phyloP scores from a whole-genome alignment of 92 coral and sea anemone genomes.

The Metridium senile region DNA sequence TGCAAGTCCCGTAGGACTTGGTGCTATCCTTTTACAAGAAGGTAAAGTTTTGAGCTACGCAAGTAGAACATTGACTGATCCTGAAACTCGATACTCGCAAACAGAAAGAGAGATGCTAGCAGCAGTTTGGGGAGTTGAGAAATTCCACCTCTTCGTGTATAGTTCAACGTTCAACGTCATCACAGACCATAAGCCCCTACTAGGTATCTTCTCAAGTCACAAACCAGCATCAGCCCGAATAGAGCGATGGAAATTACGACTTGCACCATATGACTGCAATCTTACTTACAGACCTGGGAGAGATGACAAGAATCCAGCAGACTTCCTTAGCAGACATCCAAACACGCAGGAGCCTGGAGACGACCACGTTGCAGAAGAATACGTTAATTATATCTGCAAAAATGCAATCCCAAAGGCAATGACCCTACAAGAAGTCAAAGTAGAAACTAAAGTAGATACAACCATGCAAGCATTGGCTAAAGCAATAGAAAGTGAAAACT shows the following conservation, averaged over 20 bases:
- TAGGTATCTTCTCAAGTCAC: constrained; percentile 45
- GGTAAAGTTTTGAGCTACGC: constrained; percentile 59
- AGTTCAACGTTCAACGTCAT: constrained; percentile 51
- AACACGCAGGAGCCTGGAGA: constrained; percentile 8
- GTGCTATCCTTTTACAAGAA: constrained; percentile 39
- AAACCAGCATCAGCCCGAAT: constrained; percentile 56
- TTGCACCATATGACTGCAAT: constrained; percentile 57
- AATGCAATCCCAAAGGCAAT: constrained; percentile 56
- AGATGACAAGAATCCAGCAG: constrained; percentile 64
- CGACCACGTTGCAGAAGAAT: constrained; percentile 32
- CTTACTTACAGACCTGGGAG: constrained; percentile 57
- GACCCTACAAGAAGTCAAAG: constrained; percentile 50
- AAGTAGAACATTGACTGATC: constrained; percentile 57
- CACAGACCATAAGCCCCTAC: constrained; percentile 70
- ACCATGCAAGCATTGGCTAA: constrained; percentile 25
- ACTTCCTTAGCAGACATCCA: constrained; percentile 60
- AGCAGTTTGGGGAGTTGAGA: constrained; percentile 69
- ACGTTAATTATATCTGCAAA: constrained; percentile 39
- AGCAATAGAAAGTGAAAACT: constrained; percentile 34
- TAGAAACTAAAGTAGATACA: constrained; percentile 42
- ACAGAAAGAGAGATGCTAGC: constrained; percentile 69
- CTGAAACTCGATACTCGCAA: constrained; percentile 52
- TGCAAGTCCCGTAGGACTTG: constrained; percentile 60
- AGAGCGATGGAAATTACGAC: constrained; percentile 67
- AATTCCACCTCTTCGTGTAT: constrained; percentile 53